Base-by-base conservation (phyloP, 2,888 invertebrate genomes). In the Arrhopalites spinosus region DNA sequence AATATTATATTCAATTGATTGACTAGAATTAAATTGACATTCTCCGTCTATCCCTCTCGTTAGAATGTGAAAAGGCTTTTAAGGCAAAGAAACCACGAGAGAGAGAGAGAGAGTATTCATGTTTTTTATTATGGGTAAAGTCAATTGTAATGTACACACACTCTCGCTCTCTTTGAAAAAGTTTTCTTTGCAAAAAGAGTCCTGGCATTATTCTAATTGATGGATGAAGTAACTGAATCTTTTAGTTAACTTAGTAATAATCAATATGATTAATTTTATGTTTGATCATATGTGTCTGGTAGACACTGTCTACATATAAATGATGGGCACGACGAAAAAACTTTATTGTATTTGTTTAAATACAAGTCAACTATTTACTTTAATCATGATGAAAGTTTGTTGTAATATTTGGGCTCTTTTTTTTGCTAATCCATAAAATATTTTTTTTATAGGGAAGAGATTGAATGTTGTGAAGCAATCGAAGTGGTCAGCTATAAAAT, bases 401-500 rank as follows among this genome's bases (percentile, higher is more conserved):
- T 36, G 36, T 36, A 7, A 36, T 7, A 36, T 30, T n/a, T 66
- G 29, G 15, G n/a, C n/a, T n/a, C n/a, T 59, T 59, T 20, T 23
- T 20, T 23, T 61, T 7, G 23, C 23, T 61, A 23, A 27, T 43
- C n/a, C n/a, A n/a, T n/a, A n/a, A n/a, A n/a, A n/a, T 29, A 50
- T 50, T 63, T 8, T 63, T 36, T 29, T 69, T 27, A 11, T 86
- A 94, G 94, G 79, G 93, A 90, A 29, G 89, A 91, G 83, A 90
- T 96, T 72, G 92, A 93, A 85, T 96, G 96, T 85, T 90, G 90
- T 79, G 93, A 96, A 85, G 92, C 98, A 25, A 93, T 98, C 83
- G 95, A 95, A 86, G 93, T 94, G 36, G 93, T 98, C 73, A 94
- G 95, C 86, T 94, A 95, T 87, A 96, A 96, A 87, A 94, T 98